phyloP scores from a whole-genome alignment of 2,113 vertebrate species.

The Ranitomeya variabilis region DNA sequence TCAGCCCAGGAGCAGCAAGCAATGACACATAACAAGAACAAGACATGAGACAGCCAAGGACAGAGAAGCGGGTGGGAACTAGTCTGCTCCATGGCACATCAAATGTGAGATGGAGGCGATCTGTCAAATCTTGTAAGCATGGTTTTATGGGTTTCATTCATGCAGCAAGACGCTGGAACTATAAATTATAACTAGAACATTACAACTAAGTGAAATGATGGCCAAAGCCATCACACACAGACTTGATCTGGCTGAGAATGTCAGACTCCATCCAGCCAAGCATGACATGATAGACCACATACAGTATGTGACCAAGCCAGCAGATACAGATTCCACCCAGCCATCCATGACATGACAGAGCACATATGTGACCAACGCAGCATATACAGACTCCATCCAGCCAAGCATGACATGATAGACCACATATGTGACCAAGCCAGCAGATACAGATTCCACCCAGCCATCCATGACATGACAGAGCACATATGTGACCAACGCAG shows the following conservation, averaged over 20 bases:
- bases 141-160: not conserved
- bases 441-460: no score
- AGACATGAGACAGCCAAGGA: not conserved
- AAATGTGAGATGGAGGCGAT: not conserved
- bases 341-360: not conserved
- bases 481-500: no score
- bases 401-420: no score
- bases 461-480: no score
- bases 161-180: not conserved
- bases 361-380: no score
- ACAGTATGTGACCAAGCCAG: not conserved
- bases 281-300: not conserved
- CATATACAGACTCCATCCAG: no score
- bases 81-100: not conserved
- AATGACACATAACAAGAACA: not conserved
- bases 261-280: not conserved
- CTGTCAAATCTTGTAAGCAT: not conserved
- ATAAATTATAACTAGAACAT: not conserved
- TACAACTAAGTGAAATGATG: not conserved
- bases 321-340: not conserved
- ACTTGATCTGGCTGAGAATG: not conserved
- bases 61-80: not conserved
- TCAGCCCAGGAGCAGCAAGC: constrained; percentile 65
- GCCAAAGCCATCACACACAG: not conserved
- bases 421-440: no score